Conservation (phyloP, 2,797 vertebrate genomes). For the Anguilla pacifica region DNA sequence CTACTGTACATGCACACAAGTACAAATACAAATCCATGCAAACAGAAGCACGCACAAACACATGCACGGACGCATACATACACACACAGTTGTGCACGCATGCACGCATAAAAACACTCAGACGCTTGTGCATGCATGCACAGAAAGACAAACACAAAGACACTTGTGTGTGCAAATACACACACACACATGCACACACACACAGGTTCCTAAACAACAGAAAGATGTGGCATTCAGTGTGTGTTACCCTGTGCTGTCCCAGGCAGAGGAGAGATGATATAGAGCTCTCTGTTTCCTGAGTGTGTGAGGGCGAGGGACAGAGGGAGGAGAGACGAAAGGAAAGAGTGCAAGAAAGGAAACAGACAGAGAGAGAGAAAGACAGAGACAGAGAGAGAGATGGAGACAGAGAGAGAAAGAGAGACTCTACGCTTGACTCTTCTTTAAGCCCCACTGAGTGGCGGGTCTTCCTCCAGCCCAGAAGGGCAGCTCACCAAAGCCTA, state of each 20-base stretch:
- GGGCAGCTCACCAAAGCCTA: slow-evolving; percentile 28
- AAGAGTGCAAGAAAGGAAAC: neutral
- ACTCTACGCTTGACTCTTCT: neutral
- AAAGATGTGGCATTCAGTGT: neutral
- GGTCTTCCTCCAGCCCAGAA: slow-evolving; percentile 21
- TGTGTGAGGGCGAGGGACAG: neutral
- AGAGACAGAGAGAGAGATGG: neutral
- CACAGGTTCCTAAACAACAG: neutral
- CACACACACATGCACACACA: neutral
- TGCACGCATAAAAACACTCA: neutral
- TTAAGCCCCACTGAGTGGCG: neutral
- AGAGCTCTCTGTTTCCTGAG: neutral
- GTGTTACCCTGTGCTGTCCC: neutral
- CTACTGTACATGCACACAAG: too few relatives aligned
- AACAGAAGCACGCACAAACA: neutral
- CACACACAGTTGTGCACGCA: neutral
- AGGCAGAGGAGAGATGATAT: neutral
- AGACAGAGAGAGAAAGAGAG: neutral
- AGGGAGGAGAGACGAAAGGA: neutral
- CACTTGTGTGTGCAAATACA: slow-evolving; percentile 16
- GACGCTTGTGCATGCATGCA: slow-evolving; percentile 14
- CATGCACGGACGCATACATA: neutral
- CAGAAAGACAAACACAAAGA: neutral
- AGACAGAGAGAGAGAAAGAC: neutral
- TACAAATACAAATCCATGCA: neutral